These are phyloP conservation scores for Mycalesis mineus DNA, from an alignment of 2,888 invertebrate genomes.

Conservation along the genomic window DNA sequence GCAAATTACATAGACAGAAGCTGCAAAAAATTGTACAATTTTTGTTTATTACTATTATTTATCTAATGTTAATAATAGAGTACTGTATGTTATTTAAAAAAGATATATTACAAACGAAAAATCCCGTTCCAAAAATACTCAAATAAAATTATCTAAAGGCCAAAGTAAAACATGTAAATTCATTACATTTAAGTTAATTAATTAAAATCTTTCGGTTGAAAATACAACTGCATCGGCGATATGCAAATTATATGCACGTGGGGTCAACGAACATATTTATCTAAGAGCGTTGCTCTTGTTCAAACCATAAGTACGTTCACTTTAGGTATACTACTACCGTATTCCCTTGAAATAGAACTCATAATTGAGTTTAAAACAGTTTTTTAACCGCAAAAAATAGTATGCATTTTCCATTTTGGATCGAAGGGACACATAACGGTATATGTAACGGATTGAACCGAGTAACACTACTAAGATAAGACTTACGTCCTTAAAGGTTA, in stretches of 20 bases:
- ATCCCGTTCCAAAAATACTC: too few relatives aligned
- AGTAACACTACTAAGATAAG: not conserved
- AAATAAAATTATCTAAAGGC: too few relatives aligned
- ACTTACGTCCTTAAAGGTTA: too few relatives aligned
- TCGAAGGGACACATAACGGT: conserved; percentile 69
- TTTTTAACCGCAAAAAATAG: not conserved
- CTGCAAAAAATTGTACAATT: too few relatives aligned
- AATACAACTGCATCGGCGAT: conserved; percentile 6
- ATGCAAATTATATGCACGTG: conserved; percentile 25
- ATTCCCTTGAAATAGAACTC: not conserved
- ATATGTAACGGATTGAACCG: conserved; percentile 51
- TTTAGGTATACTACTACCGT: not conserved
- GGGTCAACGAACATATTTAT: conserved; percentile 37
- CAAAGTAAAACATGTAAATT: too few relatives aligned
- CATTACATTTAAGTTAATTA: not conserved
- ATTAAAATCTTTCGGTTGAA: not conserved
- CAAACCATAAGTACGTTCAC: not conserved
- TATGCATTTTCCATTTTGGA: conserved; percentile 38
- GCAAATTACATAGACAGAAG: too few relatives aligned
- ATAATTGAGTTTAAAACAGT: not conserved
- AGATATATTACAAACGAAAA: too few relatives aligned
- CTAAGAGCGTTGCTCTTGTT: conserved; percentile 33
- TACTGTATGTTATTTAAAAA: too few relatives aligned
- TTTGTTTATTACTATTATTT: too few relatives aligned
- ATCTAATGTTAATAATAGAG: too few relatives aligned